These are phyloP conservation scores for Nomada lathburiana DNA, from an alignment of 2,888 invertebrate species.

Conservation along the genomic window DNA sequence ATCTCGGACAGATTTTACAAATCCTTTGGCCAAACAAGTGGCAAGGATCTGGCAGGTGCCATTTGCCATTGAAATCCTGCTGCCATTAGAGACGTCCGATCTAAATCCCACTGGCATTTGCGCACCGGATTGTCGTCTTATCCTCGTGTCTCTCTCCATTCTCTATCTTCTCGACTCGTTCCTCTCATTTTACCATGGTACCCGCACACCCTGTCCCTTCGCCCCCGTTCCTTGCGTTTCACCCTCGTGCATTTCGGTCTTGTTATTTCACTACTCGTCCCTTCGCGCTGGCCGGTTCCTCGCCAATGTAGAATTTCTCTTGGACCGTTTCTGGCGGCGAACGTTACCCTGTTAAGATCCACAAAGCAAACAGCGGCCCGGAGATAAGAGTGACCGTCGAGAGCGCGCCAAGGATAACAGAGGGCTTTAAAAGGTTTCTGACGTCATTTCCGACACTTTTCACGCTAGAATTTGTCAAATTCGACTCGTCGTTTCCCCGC, in stretches of 20 bases:
- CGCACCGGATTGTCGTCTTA: conserved; percentile 81
- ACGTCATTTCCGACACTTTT: conserved; percentile 42
- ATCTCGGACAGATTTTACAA: conserved; percentile 68
- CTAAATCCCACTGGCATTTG: conserved; percentile 81
- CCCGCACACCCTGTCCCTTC: conserved; percentile 2
- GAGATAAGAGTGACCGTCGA: conserved; percentile 79
- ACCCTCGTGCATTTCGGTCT: conserved; percentile 63
- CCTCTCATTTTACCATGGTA: conserved; percentile 7
- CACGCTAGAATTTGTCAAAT: conserved; percentile 50
- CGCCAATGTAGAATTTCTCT: conserved; percentile 63
- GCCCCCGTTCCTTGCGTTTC: conserved; percentile 32
- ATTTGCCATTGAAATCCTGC: conserved; percentile 80
- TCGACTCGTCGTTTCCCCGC: conserved; percentile 45
- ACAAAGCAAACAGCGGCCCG: conserved; percentile 76
- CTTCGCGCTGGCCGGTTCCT: conserved; percentile 52
- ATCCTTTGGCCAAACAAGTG: conserved; percentile 75
- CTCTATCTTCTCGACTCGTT: neutral
- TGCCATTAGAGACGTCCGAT: conserved; percentile 79
- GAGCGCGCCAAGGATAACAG: conserved; percentile 78
- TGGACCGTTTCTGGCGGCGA: conserved; percentile 64
- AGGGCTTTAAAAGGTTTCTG: conserved; percentile 78
- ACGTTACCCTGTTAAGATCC: conserved; percentile 76
- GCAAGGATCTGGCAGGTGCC: conserved; percentile 74
- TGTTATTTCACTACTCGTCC: conserved; percentile 69
- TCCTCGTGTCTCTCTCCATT: conserved; percentile 67